phyloP scores from a whole-genome alignment of 2,888 invertebrate species.

The Agrypnus murinus region DNA sequence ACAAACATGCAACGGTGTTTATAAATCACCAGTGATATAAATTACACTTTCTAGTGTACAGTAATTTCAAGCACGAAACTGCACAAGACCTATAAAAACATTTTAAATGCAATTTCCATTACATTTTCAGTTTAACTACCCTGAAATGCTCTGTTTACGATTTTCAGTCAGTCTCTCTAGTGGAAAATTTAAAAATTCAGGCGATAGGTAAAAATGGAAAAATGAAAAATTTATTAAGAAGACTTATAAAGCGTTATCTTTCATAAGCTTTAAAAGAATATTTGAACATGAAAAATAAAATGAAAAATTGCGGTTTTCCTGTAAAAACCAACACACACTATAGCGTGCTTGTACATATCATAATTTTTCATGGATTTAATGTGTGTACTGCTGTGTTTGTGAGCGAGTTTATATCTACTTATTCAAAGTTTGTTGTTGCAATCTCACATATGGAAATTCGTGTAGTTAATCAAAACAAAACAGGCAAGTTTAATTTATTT shows the following conservation, averaged over 20 bases:
- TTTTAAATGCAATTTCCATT: no score
- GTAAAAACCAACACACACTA: conserved; percentile 3
- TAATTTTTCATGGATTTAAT: conserved; percentile 13
- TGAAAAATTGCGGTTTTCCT: conserved; percentile 5
- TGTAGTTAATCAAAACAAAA: conserved; percentile 10
- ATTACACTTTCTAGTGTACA: no score
- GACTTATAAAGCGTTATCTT: background rate
- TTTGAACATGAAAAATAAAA: background rate
- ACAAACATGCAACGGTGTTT: no score
- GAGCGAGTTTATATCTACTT: background rate
- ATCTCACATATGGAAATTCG: conserved; percentile 20
- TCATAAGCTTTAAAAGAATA: background rate
- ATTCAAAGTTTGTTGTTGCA: conserved; percentile 8
- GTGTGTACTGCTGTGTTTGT: background rate
- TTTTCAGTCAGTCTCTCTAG: no score
- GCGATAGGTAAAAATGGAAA: no score
- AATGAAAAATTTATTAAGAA: background rate
- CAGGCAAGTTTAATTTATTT: no score
- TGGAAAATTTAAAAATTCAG: no score
- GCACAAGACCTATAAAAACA: no score
- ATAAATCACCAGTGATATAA: no score
- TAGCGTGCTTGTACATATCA: conserved; percentile 9
- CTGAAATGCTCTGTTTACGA: no score
- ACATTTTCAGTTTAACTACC: no score
- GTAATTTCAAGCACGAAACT: no score